A percentile compares a stretch with the other conserved stretches of the same genome.
These are phyloP conservation scores for Paracyclopina nana DNA, from an alignment of 1,140 invertebrate species.

Conservation along the genomic window DNA sequence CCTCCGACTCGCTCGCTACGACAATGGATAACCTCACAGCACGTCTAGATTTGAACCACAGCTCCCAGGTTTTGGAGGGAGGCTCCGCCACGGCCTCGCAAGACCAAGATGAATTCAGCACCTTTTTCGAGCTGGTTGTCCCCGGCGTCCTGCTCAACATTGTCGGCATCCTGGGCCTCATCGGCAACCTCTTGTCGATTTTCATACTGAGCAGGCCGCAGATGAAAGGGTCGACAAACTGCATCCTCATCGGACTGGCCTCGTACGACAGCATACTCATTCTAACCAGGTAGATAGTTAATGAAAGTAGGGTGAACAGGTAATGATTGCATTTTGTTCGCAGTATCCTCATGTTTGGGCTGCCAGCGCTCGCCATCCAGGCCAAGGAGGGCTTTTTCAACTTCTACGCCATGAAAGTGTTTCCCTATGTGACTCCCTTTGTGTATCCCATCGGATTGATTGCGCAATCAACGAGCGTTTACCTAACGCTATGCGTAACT, in stretches of 20 bases:
- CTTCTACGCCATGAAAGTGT: slow-evolving; percentile 48
- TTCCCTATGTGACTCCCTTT: slow-evolving; percentile 54
- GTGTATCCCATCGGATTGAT: slow-evolving; percentile 68
- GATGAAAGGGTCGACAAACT: slow-evolving; percentile 85
- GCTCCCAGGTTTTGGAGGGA: too few relatives aligned
- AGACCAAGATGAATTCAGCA: slow-evolving; percentile 1
- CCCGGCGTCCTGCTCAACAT: slow-evolving; percentile 62
- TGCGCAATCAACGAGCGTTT: slow-evolving; percentile 66
- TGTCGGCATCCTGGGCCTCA: slow-evolving; percentile 58
- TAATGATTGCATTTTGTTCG: background rate
- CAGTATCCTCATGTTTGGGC: slow-evolving; percentile 54
- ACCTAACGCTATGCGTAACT: slow-evolving; percentile 83
- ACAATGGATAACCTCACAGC: too few relatives aligned
- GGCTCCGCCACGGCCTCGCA: background rate
- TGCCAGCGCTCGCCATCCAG: slow-evolving; percentile 61
- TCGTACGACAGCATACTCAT: slow-evolving; percentile 75
- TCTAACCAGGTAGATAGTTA: slow-evolving; percentile 45
- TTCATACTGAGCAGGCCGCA: slow-evolving; percentile 70
- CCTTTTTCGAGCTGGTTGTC: slow-evolving; percentile 48
- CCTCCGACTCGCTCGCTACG: too few relatives aligned
- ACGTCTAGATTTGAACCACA: too few relatives aligned
- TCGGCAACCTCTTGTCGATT: slow-evolving; percentile 59
- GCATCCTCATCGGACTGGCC: slow-evolving; percentile 68
- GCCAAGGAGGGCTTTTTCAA: slow-evolving; percentile 39
- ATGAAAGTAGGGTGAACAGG: background rate